These are phyloP conservation scores for Hirundo rustica DNA, from an alignment of 2,797 vertebrate genomes.

Conservation along the genomic window DNA sequence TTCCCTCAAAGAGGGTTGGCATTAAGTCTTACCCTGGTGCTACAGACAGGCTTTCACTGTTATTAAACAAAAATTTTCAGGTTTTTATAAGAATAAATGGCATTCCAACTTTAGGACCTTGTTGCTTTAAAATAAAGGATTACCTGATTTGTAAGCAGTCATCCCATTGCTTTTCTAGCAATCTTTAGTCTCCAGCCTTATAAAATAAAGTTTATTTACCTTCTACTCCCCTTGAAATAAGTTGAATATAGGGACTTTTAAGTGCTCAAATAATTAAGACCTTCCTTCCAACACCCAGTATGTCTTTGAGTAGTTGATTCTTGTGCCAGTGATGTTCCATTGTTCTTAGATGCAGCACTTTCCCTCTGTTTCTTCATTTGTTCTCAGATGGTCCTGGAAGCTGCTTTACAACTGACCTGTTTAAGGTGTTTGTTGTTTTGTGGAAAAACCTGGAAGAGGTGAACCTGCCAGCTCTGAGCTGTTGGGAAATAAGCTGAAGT, in stretches of 20 bases:
- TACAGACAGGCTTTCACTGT: neutral
- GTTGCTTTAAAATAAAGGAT: neutral
- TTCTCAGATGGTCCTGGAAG: neutral
- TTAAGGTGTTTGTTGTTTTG: neutral
- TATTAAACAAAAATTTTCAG: neutral
- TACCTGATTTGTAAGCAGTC: neutral
- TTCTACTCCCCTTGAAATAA: neutral
- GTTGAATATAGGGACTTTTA: neutral
- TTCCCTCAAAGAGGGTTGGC: neutral
- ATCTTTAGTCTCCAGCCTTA: neutral
- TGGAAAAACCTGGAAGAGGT: neutral
- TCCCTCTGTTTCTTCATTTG: neutral
- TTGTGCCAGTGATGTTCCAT: neutral
- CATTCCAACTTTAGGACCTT: neutral
- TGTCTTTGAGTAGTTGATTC: neutral
- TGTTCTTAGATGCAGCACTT: neutral
- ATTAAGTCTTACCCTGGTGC: neutral
- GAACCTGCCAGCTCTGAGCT: neutral
- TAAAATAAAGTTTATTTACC: neutral
- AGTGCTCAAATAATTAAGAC: neutral
- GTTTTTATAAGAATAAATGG: neutral
- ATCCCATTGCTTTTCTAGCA: neutral
- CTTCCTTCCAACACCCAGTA: neutral
- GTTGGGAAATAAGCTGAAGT: neutral
- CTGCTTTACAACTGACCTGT: neutral